A percentile compares a stretch with the other conserved stretches of the same genome.
Evolutionary conservation across 2,888 invertebrate species (phyloP).

Genomic region (Cacoxenus indagator): DNA sequence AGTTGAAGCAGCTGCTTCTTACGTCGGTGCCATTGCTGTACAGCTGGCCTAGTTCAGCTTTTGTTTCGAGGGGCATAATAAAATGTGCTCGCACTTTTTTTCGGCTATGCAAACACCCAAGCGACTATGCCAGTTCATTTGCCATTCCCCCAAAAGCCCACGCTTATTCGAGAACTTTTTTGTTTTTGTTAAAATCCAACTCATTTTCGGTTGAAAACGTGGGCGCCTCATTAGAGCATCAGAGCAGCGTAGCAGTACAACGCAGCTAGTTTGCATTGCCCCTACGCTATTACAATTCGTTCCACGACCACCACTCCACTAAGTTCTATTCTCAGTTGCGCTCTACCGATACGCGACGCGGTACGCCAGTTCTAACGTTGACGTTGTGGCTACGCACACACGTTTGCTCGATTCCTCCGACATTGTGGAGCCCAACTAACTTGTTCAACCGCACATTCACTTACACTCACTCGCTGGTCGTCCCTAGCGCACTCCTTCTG

Average conservation of each 20-base stretch:
- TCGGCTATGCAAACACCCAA: neutral
- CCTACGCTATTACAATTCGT: no score
- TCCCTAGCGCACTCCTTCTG: neutral
- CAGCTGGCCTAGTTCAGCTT: slow-evolving; percentile 27
- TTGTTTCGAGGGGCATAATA: slow-evolving; percentile 19
- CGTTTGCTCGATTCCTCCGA: neutral
- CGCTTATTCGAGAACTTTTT: slow-evolving; percentile 30
- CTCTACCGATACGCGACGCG: neutral
- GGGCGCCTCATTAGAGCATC: neutral
- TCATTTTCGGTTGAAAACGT: slow-evolving; percentile 48
- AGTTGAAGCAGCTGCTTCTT: slow-evolving; percentile 34
- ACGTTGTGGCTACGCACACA: neutral
- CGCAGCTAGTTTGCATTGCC: neutral
- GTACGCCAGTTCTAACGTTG: neutral
- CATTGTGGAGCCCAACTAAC: neutral
- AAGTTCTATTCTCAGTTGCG: neutral
- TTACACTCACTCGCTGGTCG: neutral
- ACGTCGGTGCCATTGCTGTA: neutral
- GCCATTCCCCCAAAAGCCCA: slow-evolving; percentile 1
- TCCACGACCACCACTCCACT: neutral
- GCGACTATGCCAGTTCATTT: neutral
- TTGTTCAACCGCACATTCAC: neutral
- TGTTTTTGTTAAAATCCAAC: slow-evolving; percentile 57
- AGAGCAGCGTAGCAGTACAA: neutral
- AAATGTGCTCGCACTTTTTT: neutral